These are phyloP conservation scores for Rhinichthys osculus DNA, from an alignment of 2,797 vertebrate species.

Conservation along the genomic window DNA sequence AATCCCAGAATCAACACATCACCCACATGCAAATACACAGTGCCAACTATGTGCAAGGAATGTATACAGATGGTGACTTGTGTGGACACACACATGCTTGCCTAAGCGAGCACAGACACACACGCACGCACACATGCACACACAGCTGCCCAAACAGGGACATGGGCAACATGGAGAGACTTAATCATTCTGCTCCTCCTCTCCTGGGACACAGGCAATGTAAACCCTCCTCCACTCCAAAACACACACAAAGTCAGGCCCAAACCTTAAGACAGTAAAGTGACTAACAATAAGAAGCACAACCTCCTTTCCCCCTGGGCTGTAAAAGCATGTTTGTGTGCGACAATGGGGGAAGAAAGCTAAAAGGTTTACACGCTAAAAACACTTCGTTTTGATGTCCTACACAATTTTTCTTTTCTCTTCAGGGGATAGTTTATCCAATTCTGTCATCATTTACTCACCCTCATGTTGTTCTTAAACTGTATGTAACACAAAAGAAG, in stretches of 20 bases:
- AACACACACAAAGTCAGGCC: constrained; percentile 50
- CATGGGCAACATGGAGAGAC: constrained; percentile 47
- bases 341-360: background rate
- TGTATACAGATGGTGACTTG: constrained; percentile 61
- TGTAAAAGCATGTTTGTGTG: constrained; percentile 22
- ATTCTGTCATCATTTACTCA: background rate
- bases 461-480: background rate
- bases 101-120: constrained; percentile 52
- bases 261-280: constrained; percentile 59
- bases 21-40: constrained; percentile 59
- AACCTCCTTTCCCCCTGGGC: constrained; percentile 37
- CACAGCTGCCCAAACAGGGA: constrained; percentile 67
- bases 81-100: constrained; percentile 54
- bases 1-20: constrained; percentile 54
- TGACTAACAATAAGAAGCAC: constrained; percentile 57
- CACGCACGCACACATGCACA: constrained; percentile 49
- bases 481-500: background rate
- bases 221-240: constrained; percentile 51
- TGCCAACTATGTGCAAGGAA: constrained; percentile 62
- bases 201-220: constrained; percentile 51
- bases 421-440: constrained; percentile 7
- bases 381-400: constrained; percentile 18
- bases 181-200: constrained; percentile 46
- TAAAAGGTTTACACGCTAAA: constrained; percentile 42
- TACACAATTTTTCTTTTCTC: constrained; percentile 10